phyloP scores from a whole-genome alignment of 1,140 invertebrate species.

The Drosophila hydei region DNA sequence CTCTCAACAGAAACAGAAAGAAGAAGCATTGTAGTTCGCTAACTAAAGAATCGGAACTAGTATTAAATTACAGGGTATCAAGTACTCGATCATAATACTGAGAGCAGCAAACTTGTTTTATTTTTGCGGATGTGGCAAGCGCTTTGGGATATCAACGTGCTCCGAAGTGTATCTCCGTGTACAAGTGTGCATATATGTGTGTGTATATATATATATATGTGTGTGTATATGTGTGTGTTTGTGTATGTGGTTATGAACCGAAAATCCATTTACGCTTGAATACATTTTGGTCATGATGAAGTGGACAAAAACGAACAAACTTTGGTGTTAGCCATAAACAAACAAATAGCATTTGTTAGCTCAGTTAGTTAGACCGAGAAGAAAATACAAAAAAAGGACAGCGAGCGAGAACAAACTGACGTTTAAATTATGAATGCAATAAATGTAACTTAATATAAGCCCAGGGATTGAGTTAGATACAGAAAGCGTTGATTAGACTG shows the following conservation, averaged over 20 bases:
- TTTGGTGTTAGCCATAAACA: constrained; percentile 55
- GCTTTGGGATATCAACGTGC: constrained; percentile 39
- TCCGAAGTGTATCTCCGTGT: constrained; percentile 49
- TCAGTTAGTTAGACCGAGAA: not conserved
- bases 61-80: not conserved
- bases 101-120: constrained; percentile 4
- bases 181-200: constrained; percentile 5
- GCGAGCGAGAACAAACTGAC: constrained; percentile 1
- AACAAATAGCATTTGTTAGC: constrained; percentile 43
- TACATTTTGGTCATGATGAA: constrained; percentile 60
- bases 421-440: constrained; percentile 68
- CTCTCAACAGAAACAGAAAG: too few species aligned
- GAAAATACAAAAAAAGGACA: constrained; percentile 10
- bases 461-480: constrained; percentile 48
- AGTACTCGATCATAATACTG: not conserved
- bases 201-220: not conserved
- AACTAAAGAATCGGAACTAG: too few species aligned
- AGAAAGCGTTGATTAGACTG: constrained; percentile 59
- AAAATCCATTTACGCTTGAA: constrained; percentile 75
- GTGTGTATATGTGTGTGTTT: constrained; percentile 22
- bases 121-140: constrained; percentile 32
- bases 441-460: constrained; percentile 58
- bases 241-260: constrained; percentile 57
- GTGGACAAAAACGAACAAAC: constrained; percentile 52
- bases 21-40: too few species aligned